These are phyloP conservation scores for Invenusta paracnida DNA, from an alignment of 2,888 invertebrate genomes.

Conservation along the genomic window DNA sequence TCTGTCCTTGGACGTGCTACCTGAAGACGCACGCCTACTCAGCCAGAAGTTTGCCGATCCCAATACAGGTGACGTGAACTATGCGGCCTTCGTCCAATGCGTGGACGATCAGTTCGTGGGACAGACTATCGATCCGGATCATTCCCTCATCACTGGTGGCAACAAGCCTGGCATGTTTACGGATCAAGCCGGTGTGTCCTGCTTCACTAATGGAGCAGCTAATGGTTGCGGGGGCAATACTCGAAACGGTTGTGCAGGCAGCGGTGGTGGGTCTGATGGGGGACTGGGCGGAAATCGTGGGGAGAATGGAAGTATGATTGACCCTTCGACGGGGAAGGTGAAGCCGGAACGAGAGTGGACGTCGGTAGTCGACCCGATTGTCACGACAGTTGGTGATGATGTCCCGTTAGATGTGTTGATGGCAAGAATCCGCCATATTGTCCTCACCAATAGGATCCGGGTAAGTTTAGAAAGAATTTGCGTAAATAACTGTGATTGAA, in stretches of 20 bases:
- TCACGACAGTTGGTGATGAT: slow-evolving; percentile 45
- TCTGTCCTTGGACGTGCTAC: slow-evolving; percentile 54
- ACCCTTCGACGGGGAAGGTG: not conserved
- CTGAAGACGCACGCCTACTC: slow-evolving; percentile 56
- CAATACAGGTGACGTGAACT: slow-evolving; percentile 58
- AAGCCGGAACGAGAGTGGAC: slow-evolving; percentile 40
- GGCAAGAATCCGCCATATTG: slow-evolving; percentile 57
- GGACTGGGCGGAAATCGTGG: not conserved
- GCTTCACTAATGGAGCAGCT: too few species aligned
- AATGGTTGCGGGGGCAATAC: too few species aligned
- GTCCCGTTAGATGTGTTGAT: slow-evolving; percentile 56
- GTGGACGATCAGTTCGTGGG: slow-evolving; percentile 51
- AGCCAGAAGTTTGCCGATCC: slow-evolving; percentile 58
- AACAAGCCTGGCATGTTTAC: too few species aligned
- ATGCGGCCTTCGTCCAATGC: slow-evolving; percentile 60
- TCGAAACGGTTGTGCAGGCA: too few species aligned
- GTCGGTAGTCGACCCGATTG: slow-evolving; percentile 31
- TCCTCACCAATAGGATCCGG: slow-evolving; percentile 56
- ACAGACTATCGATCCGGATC: slow-evolving; percentile 13
- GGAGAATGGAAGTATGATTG: too few species aligned
- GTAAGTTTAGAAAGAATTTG: too few species aligned
- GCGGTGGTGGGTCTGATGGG: not conserved
- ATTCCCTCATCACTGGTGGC: not conserved
- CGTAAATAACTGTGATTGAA: too few species aligned
- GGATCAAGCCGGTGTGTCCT: too few species aligned